A percentile compares a stretch with the other conserved stretches of the same genome.
Conservation (phyloP, 2,888 invertebrate species). For the Crematogaster levior region DNA sequence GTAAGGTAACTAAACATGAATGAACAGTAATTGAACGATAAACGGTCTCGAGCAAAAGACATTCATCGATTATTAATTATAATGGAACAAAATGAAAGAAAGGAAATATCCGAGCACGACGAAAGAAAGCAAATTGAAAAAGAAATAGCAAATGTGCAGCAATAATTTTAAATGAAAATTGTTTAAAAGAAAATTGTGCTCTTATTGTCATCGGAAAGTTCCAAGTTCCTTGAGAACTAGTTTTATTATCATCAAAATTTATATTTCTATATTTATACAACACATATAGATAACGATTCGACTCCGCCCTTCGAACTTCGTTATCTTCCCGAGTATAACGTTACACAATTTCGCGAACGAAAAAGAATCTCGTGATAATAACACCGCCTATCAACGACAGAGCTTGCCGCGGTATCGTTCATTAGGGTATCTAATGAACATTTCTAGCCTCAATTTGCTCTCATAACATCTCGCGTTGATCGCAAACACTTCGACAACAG, state of each 20-base stretch:
- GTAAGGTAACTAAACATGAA: conserved; percentile 6
- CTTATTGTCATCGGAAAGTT: background rate
- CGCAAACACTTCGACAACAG: conserved; percentile 37
- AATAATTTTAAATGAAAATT: background rate
- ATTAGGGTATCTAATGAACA: background rate
- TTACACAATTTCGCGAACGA: background rate
- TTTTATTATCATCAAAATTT: background rate
- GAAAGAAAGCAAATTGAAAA: background rate
- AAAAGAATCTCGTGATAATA: background rate
- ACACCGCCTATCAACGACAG: background rate
- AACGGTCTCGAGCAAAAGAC: background rate
- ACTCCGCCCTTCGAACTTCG: background rate
- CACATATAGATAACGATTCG: background rate
- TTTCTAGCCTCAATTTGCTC: conserved; percentile 31
- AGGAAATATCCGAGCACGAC: background rate
- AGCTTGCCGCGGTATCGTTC: conserved; percentile 29
- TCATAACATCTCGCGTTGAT: conserved; percentile 16
- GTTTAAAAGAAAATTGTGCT: too few species aligned
- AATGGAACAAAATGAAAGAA: background rate
- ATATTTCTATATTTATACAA: background rate
- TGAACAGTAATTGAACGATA: background rate
- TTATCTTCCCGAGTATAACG: background rate
- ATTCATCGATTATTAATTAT: conserved; percentile 5
- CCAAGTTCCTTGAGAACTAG: background rate
- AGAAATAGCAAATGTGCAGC: background rate